Evolutionary conservation across 64 coral and sea anemone species (phyloP).

Genomic region (Astreopora myriophthalma): DNA sequence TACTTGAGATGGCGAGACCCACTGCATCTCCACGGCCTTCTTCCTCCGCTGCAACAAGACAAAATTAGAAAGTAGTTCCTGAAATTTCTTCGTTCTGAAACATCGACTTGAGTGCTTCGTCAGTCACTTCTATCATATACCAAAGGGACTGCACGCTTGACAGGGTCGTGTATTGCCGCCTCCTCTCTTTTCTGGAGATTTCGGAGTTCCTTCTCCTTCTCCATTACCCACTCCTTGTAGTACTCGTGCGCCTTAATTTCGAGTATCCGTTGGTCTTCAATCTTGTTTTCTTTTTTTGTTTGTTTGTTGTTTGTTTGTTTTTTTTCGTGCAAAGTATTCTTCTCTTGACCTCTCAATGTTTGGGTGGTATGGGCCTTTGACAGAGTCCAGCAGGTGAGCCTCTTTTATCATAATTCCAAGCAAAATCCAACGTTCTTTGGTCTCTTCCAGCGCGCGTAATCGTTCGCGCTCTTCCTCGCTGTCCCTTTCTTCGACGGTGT

Average conservation of each 20-base stretch:
- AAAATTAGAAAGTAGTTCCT: neutral
- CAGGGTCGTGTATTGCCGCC: neutral
- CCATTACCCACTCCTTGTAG: neutral
- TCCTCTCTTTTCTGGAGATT: neutral
- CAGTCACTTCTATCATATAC: neutral
- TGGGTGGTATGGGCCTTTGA: neutral
- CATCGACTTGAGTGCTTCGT: neutral
- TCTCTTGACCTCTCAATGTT: neutral
- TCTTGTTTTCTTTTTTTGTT: no score
- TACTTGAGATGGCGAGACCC: neutral
- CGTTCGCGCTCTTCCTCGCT: neutral
- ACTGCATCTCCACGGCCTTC: neutral
- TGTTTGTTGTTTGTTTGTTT: no score
- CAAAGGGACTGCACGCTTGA: neutral
- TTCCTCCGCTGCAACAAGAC: neutral
- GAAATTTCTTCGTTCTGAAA: neutral
- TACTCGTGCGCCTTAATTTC: neutral
- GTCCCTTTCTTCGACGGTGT: neutral
- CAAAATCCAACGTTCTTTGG: neutral
- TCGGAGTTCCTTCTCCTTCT: neutral
- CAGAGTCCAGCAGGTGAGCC: neutral
- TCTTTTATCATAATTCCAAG: neutral
- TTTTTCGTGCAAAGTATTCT: neutral
- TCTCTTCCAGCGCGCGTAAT: neutral
- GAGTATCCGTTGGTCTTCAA: neutral